These are phyloP conservation scores for Megaceryle alcyon DNA, from an alignment of 2,797 vertebrate genomes.

Conservation along the genomic window DNA sequence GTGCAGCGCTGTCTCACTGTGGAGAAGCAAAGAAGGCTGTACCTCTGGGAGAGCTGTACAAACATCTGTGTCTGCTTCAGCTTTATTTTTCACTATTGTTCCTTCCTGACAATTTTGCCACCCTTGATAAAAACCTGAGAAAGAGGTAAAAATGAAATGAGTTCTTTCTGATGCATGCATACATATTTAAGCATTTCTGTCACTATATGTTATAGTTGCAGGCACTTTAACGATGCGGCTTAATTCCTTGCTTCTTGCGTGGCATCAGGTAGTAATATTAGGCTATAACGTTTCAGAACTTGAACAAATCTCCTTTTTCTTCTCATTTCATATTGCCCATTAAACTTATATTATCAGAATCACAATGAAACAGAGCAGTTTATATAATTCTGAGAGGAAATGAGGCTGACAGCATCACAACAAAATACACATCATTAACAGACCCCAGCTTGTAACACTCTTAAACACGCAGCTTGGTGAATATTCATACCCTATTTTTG, in stretches of 20 bases:
- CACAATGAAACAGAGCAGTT: not conserved
- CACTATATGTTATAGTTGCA: slow-evolving; percentile 26
- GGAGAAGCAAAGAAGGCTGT: not conserved
- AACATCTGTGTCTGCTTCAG: not conserved
- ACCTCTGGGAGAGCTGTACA: not conserved
- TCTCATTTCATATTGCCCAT: slow-evolving; percentile 7
- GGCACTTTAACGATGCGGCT: not conserved
- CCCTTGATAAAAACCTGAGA: slow-evolving; percentile 46
- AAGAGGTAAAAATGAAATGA: slow-evolving; percentile 48
- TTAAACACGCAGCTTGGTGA: not conserved
- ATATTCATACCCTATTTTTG: not conserved
- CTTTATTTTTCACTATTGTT: not conserved
- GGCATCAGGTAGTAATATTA: not conserved
- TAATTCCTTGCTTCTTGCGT: not conserved
- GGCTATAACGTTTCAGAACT: not conserved
- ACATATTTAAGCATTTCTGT: slow-evolving; percentile 72
- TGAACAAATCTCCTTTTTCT: slow-evolving; percentile 27
- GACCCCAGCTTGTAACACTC: not conserved
- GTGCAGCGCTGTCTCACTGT: not conserved
- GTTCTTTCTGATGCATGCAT: slow-evolving; percentile 40
- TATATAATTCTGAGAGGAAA: slow-evolving; percentile 46
- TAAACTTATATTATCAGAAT: slow-evolving; percentile 23
- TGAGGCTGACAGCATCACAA: not conserved
- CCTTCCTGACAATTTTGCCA: slow-evolving; percentile 40
- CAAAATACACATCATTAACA: not conserved